Percentiles rank a stretch among this genome's conserved stretches.
phyloP scores from a whole-genome alignment of 2,113 vertebrate genomes.

The Salvelinus alpinus region DNA sequence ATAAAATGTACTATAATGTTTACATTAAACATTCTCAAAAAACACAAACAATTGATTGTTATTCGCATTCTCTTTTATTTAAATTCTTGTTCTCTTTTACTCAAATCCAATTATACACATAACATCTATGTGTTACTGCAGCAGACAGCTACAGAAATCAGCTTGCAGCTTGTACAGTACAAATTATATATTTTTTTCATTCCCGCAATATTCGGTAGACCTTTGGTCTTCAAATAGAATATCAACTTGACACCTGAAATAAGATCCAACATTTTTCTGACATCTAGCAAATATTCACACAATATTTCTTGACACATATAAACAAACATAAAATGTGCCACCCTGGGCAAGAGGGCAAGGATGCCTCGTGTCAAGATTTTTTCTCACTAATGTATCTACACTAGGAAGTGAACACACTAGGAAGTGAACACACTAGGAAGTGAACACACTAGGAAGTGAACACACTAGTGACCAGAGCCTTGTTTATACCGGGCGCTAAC shows the following conservation, averaged over 20 bases:
- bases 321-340: not conserved
- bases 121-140: not conserved
- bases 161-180: not conserved
- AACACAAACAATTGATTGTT: not conserved
- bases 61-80: conserved; percentile 9
- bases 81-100: conserved; percentile 4
- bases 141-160: not conserved
- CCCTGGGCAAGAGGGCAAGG: conserved; percentile 1
- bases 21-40: not conserved
- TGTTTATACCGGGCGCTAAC: too few species aligned
- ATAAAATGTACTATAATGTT: too few species aligned
- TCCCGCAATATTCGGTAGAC: not conserved
- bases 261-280: not conserved
- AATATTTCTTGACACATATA: not conserved
- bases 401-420: not conserved
- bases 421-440: not conserved
- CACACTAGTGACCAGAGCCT: too few species aligned
- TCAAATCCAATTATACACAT: conserved; percentile 8
- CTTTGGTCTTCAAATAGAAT: not conserved
- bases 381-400: conserved; percentile 8
- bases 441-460: not conserved
- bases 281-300: not conserved
- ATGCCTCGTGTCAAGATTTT: conserved; percentile 3
- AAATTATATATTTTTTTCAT: not conserved
- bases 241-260: not conserved